Evolutionary conservation across 2,113 vertebrate genomes (phyloP).

Genomic region (Elephas maximus): DNA sequence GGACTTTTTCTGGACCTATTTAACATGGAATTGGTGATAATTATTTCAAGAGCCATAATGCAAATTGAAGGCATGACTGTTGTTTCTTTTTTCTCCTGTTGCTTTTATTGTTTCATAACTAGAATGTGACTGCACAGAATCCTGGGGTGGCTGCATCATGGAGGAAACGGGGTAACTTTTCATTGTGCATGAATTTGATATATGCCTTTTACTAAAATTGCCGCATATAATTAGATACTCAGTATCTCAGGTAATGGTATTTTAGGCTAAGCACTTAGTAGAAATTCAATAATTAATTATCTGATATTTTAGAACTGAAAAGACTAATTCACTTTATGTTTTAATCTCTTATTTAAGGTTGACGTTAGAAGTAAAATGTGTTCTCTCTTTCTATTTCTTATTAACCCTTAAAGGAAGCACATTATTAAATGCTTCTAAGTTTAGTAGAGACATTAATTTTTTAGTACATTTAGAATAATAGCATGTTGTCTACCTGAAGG

Average conservation of each 20-base stretch:
- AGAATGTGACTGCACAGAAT: constrained; percentile 95
- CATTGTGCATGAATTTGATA: neutral
- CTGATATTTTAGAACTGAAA: constrained; percentile 66
- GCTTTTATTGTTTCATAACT: constrained; percentile 85
- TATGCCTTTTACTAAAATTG: neutral
- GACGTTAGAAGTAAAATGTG: constrained; percentile 43
- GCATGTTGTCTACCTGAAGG: constrained; percentile 52
- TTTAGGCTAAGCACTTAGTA: constrained; percentile 50
- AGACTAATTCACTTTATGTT: constrained; percentile 65
- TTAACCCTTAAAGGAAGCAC: constrained; percentile 41
- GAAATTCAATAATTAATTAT: constrained; percentile 68
- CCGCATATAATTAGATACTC: constrained; percentile 2
- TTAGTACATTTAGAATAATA: constrained; percentile 77
- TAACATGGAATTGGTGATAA: neutral
- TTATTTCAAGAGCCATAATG: neutral
- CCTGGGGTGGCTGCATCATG: constrained; percentile 97
- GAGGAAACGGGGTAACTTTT: constrained; percentile 95
- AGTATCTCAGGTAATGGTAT: constrained; percentile 17
- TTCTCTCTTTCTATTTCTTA: constrained; percentile 8
- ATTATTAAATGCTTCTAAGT: constrained; percentile 61
- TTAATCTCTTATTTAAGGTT: constrained; percentile 77
- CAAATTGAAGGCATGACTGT: constrained; percentile 57
- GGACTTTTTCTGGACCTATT: neutral
- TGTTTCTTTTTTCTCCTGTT: constrained; percentile 73
- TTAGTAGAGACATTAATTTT: constrained; percentile 73